Evolutionary conservation across 92 coral and sea anemone species (phyloP).

Genomic region (Phenganax marumi): DNA sequence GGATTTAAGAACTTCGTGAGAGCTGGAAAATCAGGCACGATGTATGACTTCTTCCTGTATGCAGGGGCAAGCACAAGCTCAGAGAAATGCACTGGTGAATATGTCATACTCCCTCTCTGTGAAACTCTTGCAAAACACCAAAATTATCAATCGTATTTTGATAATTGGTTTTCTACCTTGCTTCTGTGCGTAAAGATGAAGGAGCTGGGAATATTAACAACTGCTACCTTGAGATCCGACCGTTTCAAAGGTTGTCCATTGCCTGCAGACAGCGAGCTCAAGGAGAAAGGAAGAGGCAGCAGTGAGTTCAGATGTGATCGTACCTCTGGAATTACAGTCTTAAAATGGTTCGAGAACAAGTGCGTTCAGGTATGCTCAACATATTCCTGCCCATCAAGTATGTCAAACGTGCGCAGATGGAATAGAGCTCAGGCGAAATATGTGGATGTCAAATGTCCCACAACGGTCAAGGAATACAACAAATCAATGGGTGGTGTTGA

Average conservation of each 20-base stretch:
- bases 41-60: slow-evolving; percentile 35
- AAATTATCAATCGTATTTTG: background rate
- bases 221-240: slow-evolving; percentile 7
- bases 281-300: background rate
- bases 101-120: slow-evolving; percentile 14
- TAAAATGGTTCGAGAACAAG: slow-evolving; percentile 21
- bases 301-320: background rate
- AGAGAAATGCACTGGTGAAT: slow-evolving; percentile 18
- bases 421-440: background rate
- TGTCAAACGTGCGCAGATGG: background rate
- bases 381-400: background rate
- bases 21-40: slow-evolving; percentile 16
- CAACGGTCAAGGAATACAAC: background rate
- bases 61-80: slow-evolving; percentile 1
- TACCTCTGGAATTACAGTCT: background rate
- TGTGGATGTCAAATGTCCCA: background rate
- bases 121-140: slow-evolving; percentile 8
- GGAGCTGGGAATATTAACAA: background rate
- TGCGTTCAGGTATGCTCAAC: slow-evolving; percentile 13
- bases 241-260: slow-evolving; percentile 2
- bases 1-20: slow-evolving; percentile 25
- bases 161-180: slow-evolving; percentile 31
- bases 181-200: slow-evolving; percentile 11
- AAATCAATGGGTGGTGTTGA: background rate
- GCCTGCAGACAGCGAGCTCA: slow-evolving; percentile 8